Base-by-base conservation (phyloP, 2,113 vertebrate genomes). In the Sphyrna mokarran region DNA sequence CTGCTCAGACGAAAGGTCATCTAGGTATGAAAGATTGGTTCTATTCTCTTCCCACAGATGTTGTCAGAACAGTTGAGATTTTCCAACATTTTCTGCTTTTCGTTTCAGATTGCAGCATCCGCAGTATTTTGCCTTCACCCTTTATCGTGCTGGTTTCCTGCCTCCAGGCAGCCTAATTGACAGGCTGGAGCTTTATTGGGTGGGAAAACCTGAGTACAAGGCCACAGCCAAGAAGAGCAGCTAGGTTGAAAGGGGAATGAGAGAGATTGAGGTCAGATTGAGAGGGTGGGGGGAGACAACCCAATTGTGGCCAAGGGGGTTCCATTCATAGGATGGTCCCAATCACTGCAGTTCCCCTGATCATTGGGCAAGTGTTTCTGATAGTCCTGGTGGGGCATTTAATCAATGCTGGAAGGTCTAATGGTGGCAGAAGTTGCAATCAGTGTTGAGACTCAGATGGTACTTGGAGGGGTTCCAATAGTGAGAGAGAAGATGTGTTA, bases 381-480 rank as follows among this genome's bases (percentile, higher is more conserved):
- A 76, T 33, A 1, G 29, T 33, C 29, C 29, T 76, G 33, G 95
- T 94, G 43, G 70, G 43, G 76, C 23, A 33, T n/a, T 26, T 23
- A 40, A 43, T 76, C 13, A 95, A 23, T 29, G 48, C 29, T 20
- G 68, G 29, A 40, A 7, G 29, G 20, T 37, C 37, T 20, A 80
- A 68, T n/a, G 37, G 91, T 33, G 54, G 69, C 18, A 33, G 54
- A 40, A 1, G 29, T 8, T 8, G 66, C 13, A 72, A 66, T 40
- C 43, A 40, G 70, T 61, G n/a, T 29, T 69, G 78, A n/a, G 76
- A 29, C 22, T 48, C 54, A 1, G 33, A 83, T 18, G 37, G 78
- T 83, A 33, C 0, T 83, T 37, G 14, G 37, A 9, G 78, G n/a
- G 11, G 66, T 96, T 95, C 96, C 96, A 96, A 97, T 87, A 78